Conservation (phyloP, 2,797 vertebrate genomes). For the Takifugu rubripes region DNA sequence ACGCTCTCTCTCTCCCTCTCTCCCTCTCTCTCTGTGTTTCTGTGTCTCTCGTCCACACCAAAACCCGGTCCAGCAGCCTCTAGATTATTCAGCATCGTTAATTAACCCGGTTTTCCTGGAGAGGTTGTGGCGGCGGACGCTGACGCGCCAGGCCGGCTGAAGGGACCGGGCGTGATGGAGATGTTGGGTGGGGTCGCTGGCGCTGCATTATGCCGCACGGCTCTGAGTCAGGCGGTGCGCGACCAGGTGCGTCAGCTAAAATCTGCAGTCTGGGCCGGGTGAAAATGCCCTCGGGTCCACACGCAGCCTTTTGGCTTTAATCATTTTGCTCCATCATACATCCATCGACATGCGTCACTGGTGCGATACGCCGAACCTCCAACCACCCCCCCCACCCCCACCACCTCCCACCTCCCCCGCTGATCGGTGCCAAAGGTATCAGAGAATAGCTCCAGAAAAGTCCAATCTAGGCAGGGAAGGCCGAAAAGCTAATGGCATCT, state of each 20-base stretch:
- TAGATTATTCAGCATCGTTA: slow-evolving; percentile 11
- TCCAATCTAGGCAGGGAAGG: too few species aligned
- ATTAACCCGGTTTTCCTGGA: slow-evolving; percentile 41
- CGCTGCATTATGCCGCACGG: slow-evolving; percentile 80
- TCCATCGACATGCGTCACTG: slow-evolving; percentile 51
- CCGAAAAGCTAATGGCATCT: background rate
- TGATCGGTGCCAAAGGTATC: slow-evolving; percentile 3
- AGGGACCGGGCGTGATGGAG: slow-evolving; percentile 54
- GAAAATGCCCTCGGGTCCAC: background rate
- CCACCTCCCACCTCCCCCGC: background rate
- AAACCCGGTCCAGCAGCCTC: slow-evolving; percentile 1
- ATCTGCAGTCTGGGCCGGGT: background rate
- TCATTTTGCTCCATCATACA: background rate
- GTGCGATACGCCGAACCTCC: slow-evolving; percentile 5
- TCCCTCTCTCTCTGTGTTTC: background rate
- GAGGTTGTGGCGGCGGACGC: slow-evolving; percentile 13
- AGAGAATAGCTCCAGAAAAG: background rate
- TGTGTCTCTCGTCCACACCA: too few species aligned
- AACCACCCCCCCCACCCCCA: background rate
- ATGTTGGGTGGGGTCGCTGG: slow-evolving; percentile 79
- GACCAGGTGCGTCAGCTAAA: slow-evolving; percentile 68
- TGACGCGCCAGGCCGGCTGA: slow-evolving; percentile 30
- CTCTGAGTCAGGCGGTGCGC: slow-evolving; percentile 59
- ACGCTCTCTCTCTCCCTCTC: background rate
- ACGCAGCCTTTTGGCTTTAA: background rate